phyloP scores from a whole-genome alignment of 2,113 vertebrate species.

The Nycticorax nycticorax region DNA sequence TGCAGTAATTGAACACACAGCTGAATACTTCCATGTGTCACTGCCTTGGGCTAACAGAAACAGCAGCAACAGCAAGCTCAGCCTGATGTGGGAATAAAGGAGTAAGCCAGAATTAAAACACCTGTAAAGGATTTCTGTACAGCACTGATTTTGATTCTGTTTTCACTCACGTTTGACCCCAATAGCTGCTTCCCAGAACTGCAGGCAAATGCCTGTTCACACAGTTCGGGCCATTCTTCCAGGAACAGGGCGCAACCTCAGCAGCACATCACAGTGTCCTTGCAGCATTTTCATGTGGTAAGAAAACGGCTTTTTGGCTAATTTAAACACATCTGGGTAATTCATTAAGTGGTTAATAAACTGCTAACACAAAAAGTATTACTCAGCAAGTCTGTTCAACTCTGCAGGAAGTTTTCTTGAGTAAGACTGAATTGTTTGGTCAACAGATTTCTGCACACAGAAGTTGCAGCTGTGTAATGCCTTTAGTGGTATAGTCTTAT shows the following conservation, averaged over 20 bases:
- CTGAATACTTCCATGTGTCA: not conserved
- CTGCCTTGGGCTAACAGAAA: not conserved
- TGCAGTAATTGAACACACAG: not conserved
- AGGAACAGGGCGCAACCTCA: not conserved
- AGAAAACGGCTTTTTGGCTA: not conserved
- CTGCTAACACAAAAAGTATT: not conserved
- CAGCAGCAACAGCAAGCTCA: not conserved
- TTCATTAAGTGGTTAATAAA: not conserved
- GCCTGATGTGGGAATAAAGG: not conserved
- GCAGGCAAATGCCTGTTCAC: not conserved
- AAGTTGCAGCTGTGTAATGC: slow-evolving; percentile 13
- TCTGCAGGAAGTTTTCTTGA: not conserved
- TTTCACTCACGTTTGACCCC: not conserved
- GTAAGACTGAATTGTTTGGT: not conserved
- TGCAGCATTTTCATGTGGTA: not conserved
- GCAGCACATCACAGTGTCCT: not conserved
- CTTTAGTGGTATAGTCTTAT: not conserved
- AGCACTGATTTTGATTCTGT: not conserved
- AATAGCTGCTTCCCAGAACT: not conserved
- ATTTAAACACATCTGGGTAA: not conserved
- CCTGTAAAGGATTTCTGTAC: not conserved
- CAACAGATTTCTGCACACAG: not conserved
- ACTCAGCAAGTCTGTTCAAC: not conserved
- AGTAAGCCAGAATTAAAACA: not conserved
- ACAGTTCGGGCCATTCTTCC: not conserved